A percentile compares a stretch with the other conserved stretches of the same genome.
phyloP scores from a whole-genome alignment of 2,888 invertebrate genomes.

The Parnassius glacialis region DNA sequence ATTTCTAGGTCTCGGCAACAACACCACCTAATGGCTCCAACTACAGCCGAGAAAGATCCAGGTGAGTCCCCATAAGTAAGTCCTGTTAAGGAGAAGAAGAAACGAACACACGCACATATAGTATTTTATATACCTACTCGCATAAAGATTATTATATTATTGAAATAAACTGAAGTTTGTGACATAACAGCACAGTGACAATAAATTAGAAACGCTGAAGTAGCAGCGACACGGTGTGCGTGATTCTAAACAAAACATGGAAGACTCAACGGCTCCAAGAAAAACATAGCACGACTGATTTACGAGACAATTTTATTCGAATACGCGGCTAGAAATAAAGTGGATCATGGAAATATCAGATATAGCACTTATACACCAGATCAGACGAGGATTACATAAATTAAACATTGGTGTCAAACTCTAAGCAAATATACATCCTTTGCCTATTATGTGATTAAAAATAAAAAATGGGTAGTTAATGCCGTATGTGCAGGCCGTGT shows the following conservation, averaged over 20 bases:
- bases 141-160: neutral
- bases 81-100: too few species aligned
- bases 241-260: conserved; percentile 78
- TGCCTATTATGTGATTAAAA: too few species aligned
- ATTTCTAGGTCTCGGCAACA: too few species aligned
- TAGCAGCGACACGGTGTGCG: conserved; percentile 70
- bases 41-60: too few species aligned
- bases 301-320: conserved; percentile 76
- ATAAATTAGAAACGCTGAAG: conserved; percentile 70
- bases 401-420: neutral
- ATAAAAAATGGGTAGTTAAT: too few species aligned
- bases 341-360: conserved; percentile 64
- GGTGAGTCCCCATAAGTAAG: too few species aligned
- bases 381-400: conserved; percentile 27
- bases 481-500: too few species aligned
- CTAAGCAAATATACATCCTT: neutral
- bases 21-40: too few species aligned
- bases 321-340: conserved; percentile 74
- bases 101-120: too few species aligned
- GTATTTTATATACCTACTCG: too few species aligned
- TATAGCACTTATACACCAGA: conserved; percentile 57
- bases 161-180: conserved; percentile 26
- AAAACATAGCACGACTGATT: conserved; percentile 77
- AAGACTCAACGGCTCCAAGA: conserved; percentile 66
- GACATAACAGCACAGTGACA: conserved; percentile 52